Base-by-base conservation (phyloP, 37 sponge, comb jelly and placozoan genomes). In the Halichondria panicea region DNA sequence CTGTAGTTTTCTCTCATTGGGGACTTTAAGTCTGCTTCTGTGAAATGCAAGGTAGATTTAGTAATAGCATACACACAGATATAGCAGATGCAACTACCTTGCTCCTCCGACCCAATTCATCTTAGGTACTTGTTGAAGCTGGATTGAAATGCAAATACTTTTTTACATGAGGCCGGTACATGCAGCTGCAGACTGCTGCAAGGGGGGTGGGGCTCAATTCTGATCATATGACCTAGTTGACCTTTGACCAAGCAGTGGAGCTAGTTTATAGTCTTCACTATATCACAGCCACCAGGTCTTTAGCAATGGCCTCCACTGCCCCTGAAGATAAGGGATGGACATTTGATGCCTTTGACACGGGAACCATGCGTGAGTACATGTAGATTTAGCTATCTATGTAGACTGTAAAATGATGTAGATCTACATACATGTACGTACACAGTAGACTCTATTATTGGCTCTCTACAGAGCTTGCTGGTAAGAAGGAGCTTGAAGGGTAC, bases 91-190 rank as follows among this genome's bases (percentile, higher is more conserved):
- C 37, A 25, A 2, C 27, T 48, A 83, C 89, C 89, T 89, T 4
- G 84, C 84, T 50, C 89, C 91, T 48, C 91, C 91, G 21, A 90
- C 91, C 91, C 91, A 90, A 63, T 90, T 90, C 91, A 90, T 90
- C 4, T 19, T 63, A 63, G 52, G 18, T 31, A n/a, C 7, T n/a
- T 38, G n/a, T 55, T 3, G 27, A 1, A 11, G 52, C 64, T 35
- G 64, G n/a, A n/a, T 3, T 28, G 53, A 50, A 12, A 50, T 50
- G 53, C 53, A 50, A 50, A 50, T 50, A 12, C 53, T 50, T 50
- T 18, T 50, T 50, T 50, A 12, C 53, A 12, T 25, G 30, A 58
- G 59, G 43, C 13, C 41, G 11, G 68, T 34, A 2, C 2, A 19
- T 34, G 36, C 68, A 67, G 68, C 68, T 67, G 68, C 63, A 13